These are phyloP conservation scores for Meghimatium bilineatum DNA, from an alignment of 2,888 invertebrate species.

Conservation along the genomic window DNA sequence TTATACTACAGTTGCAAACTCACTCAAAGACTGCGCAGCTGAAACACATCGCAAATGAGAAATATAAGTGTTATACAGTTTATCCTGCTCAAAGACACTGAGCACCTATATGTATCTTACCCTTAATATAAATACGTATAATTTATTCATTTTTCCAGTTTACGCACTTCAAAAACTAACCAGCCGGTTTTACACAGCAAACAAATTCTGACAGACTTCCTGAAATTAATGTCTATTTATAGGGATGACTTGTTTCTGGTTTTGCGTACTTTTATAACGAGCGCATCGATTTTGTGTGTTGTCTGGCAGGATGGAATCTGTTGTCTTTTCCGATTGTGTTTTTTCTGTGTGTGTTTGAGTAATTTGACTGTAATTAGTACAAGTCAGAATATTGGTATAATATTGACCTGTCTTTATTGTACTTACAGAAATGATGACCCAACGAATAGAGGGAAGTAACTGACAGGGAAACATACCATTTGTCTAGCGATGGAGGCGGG, in stretches of 20 bases:
- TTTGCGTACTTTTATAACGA: background rate
- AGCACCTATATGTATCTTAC: too few species aligned
- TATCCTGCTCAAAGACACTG: too few species aligned
- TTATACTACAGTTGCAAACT: too few species aligned
- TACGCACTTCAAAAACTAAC: too few species aligned
- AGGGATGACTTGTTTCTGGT: background rate
- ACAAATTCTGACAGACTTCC: background rate
- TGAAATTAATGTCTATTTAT: constrained; percentile 19
- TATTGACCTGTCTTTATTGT: background rate
- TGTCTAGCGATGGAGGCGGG: constrained; percentile 37
- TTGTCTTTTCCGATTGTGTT: background rate
- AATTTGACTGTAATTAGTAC: background rate
- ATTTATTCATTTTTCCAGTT: too few species aligned
- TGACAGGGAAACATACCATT: constrained; percentile 10
- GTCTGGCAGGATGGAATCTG: background rate
- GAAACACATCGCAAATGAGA: too few species aligned
- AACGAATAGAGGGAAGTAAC: background rate
- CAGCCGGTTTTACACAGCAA: background rate
- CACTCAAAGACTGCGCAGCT: too few species aligned
- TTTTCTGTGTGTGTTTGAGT: background rate
- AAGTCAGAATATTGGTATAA: background rate
- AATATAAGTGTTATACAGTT: too few species aligned
- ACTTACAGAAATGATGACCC: constrained; percentile 20
- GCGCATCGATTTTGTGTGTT: background rate
- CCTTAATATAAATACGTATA: too few species aligned